Percentiles rank a stretch among this genome's conserved stretches.
phyloP scores from a whole-genome alignment of 2,888 invertebrate species.

The Patella depressa region DNA sequence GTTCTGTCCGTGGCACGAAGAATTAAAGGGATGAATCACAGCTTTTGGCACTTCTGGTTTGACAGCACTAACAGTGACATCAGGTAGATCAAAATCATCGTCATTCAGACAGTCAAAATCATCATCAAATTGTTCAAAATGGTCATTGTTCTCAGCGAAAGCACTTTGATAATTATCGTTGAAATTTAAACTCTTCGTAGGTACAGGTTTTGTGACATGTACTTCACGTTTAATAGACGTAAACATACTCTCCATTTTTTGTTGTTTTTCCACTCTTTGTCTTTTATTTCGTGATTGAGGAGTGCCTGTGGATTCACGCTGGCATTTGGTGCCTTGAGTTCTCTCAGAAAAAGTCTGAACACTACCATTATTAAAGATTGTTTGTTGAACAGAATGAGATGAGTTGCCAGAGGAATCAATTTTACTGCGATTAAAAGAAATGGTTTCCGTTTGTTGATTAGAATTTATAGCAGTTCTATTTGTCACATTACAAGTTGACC shows the following conservation, averaged over 20 bases:
- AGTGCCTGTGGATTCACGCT: neutral
- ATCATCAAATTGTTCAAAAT: conserved; percentile 41
- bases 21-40: conserved; percentile 21
- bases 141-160: conserved; percentile 26
- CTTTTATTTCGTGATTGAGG: neutral
- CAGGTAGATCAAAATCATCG: neutral
- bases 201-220: neutral
- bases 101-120: conserved; percentile 35
- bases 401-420: no score
- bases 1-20: neutral
- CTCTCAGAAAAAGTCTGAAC: neutral
- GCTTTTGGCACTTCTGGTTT: conserved; percentile 18
- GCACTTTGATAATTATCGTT: neutral
- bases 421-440: neutral
- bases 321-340: neutral
- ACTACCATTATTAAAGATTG: neutral
- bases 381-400: no score
- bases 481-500: neutral
- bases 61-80: neutral
- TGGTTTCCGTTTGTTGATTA: neutral
- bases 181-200: neutral
- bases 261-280: neutral
- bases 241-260: conserved; percentile 1
- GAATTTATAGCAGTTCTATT: neutral
- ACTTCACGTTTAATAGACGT: neutral